Conservation (phyloP, 2,888 invertebrate genomes). For the Eupithecia exiguata region DNA sequence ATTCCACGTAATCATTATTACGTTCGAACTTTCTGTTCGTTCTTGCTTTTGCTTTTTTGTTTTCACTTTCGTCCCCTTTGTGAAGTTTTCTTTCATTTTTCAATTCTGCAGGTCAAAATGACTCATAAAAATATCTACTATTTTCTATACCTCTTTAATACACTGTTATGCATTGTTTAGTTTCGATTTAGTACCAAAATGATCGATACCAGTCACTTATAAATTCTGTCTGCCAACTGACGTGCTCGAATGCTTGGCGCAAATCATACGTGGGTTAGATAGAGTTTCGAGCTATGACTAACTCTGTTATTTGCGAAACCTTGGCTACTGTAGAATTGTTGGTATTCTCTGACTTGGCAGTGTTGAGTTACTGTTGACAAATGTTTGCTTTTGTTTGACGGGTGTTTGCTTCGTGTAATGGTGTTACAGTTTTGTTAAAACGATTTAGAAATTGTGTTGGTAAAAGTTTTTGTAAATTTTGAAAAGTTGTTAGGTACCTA, state of each 20-base stretch:
- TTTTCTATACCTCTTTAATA: not conserved
- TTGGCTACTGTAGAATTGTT: conserved; percentile 39
- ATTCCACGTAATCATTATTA: not conserved
- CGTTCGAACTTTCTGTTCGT: not conserved
- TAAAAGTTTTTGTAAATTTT: not conserved
- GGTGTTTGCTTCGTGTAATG: conserved; percentile 40
- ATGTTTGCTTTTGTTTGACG: conserved; percentile 53
- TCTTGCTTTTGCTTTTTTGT: not conserved
- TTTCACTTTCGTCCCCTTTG: not conserved
- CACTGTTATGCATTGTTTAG: conserved; percentile 11
- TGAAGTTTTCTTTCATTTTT: not conserved
- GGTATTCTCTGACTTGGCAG: conserved; percentile 44
- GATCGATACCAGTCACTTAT: conserved; percentile 14
- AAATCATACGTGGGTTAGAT: conserved; percentile 60
- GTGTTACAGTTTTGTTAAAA: not conserved
- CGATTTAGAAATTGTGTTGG: not conserved
- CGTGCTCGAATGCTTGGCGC: conserved; percentile 58
- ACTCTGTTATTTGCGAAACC: conserved; percentile 68
- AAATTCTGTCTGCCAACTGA: conserved; percentile 32
- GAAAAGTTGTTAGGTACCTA: no score
- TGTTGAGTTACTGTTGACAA: conserved; percentile 69
- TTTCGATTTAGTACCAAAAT: not conserved
- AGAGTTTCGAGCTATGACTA: conserved; percentile 70
- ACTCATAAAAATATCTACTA: not conserved
- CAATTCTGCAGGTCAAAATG: not conserved